Evolutionary conservation across 92 coral and sea anemone species (phyloP).

Genomic region (Isaurus tuberculatus): DNA sequence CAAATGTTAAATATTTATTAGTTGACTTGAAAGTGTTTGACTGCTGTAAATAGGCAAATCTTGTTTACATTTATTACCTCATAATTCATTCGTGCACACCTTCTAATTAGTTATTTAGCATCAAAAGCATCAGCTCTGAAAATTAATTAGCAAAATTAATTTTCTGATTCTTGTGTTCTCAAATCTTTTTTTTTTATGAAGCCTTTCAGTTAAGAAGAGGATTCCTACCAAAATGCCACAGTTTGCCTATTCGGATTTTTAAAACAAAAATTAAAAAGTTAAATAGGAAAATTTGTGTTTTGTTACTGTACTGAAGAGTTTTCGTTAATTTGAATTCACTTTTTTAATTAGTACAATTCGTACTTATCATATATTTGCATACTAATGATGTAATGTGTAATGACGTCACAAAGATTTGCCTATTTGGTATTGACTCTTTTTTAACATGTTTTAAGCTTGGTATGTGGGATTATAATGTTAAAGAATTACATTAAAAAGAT

Average conservation of each 20-base stretch:
- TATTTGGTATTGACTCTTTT: neutral
- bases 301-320: too few species aligned
- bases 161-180: too few species aligned
- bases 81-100: neutral
- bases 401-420: neutral
- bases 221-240: too few species aligned
- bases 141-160: neutral
- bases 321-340: too few species aligned
- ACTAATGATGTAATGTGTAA: neutral
- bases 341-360: neutral
- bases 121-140: neutral
- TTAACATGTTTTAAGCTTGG: too few species aligned
- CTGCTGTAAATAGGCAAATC: neutral
- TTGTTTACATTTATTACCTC: neutral
- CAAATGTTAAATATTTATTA: neutral
- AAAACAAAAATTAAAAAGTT: too few species aligned
- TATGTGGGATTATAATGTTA: neutral
- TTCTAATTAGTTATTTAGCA: neutral
- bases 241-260: too few species aligned
- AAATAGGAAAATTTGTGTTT: too few species aligned
- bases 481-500: neutral
- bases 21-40: neutral
- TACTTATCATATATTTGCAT: neutral
- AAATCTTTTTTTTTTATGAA: too few species aligned
- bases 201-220: too few species aligned